These are phyloP conservation scores for Barnardius zonarius DNA, from an alignment of 2,113 vertebrate genomes.

Conservation along the genomic window DNA sequence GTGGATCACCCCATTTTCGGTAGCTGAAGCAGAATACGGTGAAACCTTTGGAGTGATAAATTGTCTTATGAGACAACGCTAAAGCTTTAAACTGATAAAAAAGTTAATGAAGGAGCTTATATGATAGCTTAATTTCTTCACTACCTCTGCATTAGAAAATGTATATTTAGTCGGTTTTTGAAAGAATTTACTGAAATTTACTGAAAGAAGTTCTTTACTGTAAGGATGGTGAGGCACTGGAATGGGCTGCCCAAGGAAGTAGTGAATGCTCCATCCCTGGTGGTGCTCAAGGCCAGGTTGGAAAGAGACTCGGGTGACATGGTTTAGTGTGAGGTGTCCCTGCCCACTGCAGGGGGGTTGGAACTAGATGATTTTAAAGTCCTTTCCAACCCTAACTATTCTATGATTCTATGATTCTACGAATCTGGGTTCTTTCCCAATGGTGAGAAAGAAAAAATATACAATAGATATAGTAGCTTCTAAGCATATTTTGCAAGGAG, in stretches of 20 bases:
- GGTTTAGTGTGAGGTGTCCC: too few species aligned
- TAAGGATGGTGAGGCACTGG: too few species aligned
- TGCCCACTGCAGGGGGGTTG: too few species aligned
- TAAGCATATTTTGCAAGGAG: not conserved
- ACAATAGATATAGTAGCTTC: not conserved
- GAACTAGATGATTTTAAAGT: too few species aligned
- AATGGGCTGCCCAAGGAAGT: too few species aligned
- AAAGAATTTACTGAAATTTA: not conserved
- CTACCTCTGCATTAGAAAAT: not conserved
- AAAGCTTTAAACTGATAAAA: not conserved
- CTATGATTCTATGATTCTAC: too few species aligned
- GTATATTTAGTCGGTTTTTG: not conserved
- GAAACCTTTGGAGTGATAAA: not conserved
- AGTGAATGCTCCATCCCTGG: too few species aligned
- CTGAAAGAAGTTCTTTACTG: too few species aligned
- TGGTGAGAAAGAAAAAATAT: not conserved
- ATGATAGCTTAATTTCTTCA: not conserved
- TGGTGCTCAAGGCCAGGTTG: too few species aligned
- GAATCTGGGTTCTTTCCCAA: not conserved
- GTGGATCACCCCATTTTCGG: not conserved
- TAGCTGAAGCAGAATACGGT: not conserved
- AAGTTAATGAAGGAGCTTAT: not conserved
- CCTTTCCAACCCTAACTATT: too few species aligned
- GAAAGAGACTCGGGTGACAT: too few species aligned
- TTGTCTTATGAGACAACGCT: not conserved